These are phyloP conservation scores for Psittacus erithacus DNA, from an alignment of 2,113 vertebrate genomes.

Conservation along the genomic window DNA sequence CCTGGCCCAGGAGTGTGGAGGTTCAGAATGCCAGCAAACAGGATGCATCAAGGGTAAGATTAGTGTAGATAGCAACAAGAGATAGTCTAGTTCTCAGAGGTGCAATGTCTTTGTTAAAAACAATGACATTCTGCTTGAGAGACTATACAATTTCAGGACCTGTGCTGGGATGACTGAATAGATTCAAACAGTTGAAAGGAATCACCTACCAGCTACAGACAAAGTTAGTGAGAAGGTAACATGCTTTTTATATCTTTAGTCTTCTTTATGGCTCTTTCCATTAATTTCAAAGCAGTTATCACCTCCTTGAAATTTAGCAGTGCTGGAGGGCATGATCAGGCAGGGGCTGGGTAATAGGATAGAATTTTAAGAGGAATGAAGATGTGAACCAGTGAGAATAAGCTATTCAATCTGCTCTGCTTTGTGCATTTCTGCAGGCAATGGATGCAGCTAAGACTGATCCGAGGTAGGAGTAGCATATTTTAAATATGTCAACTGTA, in stretches of 20 bases:
- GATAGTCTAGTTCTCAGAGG: neutral
- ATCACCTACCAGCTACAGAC: neutral
- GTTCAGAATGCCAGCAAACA: neutral
- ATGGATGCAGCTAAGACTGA: neutral
- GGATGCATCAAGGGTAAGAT: neutral
- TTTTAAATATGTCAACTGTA: neutral
- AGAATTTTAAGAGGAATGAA: neutral
- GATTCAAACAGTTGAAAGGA: neutral
- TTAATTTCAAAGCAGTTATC: neutral
- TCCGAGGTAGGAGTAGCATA: neutral
- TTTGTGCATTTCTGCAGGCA: neutral
- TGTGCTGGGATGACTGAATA: neutral
- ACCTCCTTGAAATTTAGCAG: neutral
- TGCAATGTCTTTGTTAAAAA: neutral
- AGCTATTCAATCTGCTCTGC: neutral
- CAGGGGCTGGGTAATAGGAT: neutral
- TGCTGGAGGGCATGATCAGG: neutral
- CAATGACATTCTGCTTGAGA: neutral
- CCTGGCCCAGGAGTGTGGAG: neutral
- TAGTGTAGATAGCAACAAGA: neutral
- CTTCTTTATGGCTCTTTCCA: neutral
- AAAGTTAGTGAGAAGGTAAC: neutral
- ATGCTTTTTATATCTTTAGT: neutral
- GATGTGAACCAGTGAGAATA: neutral
- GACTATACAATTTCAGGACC: neutral